Conservation (phyloP, 2,797 vertebrate species). For the Typhlichthys eigenmanni region DNA sequence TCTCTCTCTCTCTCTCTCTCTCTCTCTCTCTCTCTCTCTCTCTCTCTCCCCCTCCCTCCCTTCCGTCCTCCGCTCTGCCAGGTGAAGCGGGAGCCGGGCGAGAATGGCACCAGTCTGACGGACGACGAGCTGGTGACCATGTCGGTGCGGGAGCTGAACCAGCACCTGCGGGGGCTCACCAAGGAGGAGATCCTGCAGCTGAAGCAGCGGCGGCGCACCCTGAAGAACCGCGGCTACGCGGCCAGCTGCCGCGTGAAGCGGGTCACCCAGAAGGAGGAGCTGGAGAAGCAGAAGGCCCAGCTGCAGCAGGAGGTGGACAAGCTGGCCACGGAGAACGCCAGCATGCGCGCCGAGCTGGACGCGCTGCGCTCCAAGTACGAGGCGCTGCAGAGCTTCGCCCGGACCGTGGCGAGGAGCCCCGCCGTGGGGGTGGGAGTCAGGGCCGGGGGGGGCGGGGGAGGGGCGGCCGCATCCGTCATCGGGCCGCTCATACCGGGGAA, state of each 20-base stretch:
- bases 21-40: neutral
- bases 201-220: constrained; percentile 94
- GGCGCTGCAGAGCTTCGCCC: constrained; percentile 96
- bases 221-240: constrained; percentile 96
- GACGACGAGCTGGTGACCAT: constrained; percentile 98
- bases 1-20: neutral
- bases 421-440: constrained; percentile 85
- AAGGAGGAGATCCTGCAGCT: constrained; percentile 97
- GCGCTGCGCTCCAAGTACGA: constrained; percentile 97
- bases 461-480: constrained; percentile 84
- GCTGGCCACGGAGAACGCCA: constrained; percentile 93
- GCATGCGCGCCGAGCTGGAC: constrained; percentile 95
- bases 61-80: constrained; percentile 44
- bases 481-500: constrained; percentile 93
- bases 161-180: constrained; percentile 93
- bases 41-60: neutral
- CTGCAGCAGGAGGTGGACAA: constrained; percentile 98
- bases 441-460: constrained; percentile 83
- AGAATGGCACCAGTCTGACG: constrained; percentile 98
- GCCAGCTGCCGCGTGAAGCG: constrained; percentile 97
- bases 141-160: constrained; percentile 97
- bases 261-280: constrained; percentile 97
- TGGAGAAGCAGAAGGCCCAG: constrained; percentile 96
- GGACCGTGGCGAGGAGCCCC: constrained; percentile 94
- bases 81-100: constrained; percentile 98